A percentile compares a stretch with the other conserved stretches of the same genome.
Conservation (phyloP, 2,113 vertebrate genomes). For the Otis tarda region DNA sequence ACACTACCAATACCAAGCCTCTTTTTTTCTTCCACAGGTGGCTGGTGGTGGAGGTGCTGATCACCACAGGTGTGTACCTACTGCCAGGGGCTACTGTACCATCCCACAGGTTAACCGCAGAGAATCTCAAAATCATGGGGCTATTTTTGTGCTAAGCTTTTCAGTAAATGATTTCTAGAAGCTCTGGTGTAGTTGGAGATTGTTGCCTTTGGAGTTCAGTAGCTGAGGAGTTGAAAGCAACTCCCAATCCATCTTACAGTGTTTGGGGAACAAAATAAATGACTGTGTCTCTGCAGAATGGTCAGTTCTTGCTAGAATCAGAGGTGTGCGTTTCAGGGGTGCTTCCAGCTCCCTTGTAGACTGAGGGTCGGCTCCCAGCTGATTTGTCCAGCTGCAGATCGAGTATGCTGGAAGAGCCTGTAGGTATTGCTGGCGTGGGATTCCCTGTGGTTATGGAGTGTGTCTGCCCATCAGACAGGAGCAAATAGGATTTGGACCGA, state of each 20-base stretch:
- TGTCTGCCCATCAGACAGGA: neutral
- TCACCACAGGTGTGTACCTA: conserved; percentile 86
- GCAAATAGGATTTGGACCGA: neutral
- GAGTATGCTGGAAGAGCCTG: neutral
- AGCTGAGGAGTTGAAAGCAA: neutral
- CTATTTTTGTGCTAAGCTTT: neutral
- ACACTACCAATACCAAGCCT: conserved; percentile 87
- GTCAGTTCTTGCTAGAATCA: neutral
- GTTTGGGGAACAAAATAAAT: neutral
- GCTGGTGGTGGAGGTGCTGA: conserved; percentile 85
- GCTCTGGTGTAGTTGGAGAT: neutral
- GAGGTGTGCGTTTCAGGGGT: neutral
- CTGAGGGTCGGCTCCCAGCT: neutral
- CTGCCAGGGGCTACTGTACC: conserved; percentile 66
- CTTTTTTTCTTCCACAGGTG: conserved; percentile 88
- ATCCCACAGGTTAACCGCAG: conserved; percentile 49
- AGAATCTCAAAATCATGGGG: neutral
- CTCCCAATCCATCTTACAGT: neutral
- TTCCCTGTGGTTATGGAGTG: neutral
- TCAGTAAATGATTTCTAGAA: neutral
- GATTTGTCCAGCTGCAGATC: neutral
- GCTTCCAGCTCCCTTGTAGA: neutral
- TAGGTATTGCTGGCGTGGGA: neutral
- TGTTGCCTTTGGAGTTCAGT: neutral
- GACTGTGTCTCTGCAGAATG: neutral